These are phyloP conservation scores for Erythrocercus mccallii DNA, from an alignment of 2,113 vertebrate species.

Conservation along the genomic window DNA sequence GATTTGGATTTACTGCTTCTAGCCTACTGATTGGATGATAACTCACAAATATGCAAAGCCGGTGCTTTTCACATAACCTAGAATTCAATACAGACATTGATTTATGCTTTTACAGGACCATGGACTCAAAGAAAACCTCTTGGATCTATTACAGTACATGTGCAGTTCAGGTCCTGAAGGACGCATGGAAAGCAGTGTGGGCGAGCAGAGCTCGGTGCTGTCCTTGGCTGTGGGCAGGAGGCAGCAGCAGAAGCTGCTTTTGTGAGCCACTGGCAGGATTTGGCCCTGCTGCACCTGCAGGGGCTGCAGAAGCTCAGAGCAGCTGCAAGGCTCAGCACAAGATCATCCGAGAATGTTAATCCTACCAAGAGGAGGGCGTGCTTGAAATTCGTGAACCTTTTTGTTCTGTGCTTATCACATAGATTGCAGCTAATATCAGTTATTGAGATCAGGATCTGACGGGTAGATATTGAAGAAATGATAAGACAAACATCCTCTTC, in stretches of 20 bases:
- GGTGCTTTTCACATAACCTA: neutral
- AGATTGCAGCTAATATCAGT: neutral
- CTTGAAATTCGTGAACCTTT: neutral
- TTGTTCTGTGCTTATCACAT: neutral
- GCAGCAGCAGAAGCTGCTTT: neutral
- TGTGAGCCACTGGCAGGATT: neutral
- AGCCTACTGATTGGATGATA: neutral
- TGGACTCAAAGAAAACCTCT: neutral
- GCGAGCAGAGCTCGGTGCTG: neutral
- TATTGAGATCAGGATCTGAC: neutral
- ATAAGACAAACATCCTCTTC: neutral
- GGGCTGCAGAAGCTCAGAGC: neutral
- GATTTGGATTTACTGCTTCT: neutral
- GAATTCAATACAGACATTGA: neutral
- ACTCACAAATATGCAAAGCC: neutral
- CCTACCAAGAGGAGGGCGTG: neutral
- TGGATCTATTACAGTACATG: neutral
- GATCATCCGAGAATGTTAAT: fast-evolving
- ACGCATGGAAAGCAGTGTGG: neutral
- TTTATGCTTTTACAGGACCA: neutral
- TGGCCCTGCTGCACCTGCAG: neutral
- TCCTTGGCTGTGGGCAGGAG: neutral
- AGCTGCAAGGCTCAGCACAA: neutral
- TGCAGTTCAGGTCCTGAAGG: neutral
- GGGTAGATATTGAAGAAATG: neutral